phyloP scores from a whole-genome alignment of 2,113 vertebrate genomes.

The Microtus montanus region DNA sequence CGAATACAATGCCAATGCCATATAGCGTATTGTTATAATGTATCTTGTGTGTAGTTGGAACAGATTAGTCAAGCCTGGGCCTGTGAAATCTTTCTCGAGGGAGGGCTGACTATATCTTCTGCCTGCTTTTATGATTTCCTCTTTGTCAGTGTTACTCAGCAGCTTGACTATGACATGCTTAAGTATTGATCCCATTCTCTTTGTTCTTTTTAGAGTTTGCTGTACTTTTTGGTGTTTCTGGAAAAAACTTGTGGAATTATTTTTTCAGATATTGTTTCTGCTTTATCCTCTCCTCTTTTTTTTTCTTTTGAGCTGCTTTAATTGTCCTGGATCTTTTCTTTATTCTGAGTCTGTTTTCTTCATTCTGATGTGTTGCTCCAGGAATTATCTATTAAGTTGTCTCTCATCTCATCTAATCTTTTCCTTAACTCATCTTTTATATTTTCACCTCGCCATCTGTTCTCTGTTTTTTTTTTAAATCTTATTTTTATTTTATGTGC shows the following conservation, averaged over 20 bases:
- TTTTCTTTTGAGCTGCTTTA: neutral
- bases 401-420: neutral
- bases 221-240: neutral
- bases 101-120: neutral
- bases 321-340: neutral
- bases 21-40: neutral
- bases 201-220: constrained; percentile 25
- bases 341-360: neutral
- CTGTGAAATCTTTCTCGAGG: neutral
- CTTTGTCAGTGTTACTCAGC: neutral
- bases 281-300: neutral
- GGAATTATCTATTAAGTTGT: neutral
- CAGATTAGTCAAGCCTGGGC: neutral
- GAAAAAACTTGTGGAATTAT: neutral
- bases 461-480: too few relatives aligned
- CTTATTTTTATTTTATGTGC: too few relatives aligned
- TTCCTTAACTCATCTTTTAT: neutral
- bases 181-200: neutral
- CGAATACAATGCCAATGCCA: neutral
- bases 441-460: neutral
- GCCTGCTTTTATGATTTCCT: neutral
- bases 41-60: neutral
- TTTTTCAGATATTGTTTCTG: neutral
- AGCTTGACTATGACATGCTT: neutral
- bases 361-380: neutral